Evolutionary conservation across 2,113 vertebrate genomes (phyloP).

Genomic region (Sturnira hondurensis): DNA sequence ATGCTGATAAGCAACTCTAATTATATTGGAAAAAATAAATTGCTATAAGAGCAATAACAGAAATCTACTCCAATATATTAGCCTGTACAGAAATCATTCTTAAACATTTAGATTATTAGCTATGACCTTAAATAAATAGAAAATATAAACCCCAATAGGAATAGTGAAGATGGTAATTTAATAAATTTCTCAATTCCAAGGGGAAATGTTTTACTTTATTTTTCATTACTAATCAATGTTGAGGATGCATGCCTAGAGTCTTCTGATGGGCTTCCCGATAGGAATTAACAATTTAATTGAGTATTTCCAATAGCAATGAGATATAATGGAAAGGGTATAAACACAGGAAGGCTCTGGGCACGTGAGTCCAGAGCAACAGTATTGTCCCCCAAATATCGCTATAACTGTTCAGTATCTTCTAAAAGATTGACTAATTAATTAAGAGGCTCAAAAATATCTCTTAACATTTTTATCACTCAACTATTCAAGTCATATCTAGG

Average conservation of each 20-base stretch:
- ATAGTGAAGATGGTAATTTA: background rate
- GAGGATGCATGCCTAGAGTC: background rate
- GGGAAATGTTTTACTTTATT: background rate
- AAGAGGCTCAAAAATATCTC: background rate
- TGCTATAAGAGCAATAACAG: background rate
- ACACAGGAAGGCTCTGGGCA: background rate
- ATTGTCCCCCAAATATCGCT: background rate
- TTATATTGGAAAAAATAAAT: slow-evolving; percentile 10
- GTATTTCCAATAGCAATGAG: background rate
- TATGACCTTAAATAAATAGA: background rate
- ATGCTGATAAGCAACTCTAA: slow-evolving; percentile 4
- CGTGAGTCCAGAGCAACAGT: background rate
- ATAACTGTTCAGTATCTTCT: background rate
- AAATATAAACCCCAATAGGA: background rate
- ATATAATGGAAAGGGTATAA: background rate
- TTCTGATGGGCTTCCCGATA: background rate
- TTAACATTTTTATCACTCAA: background rate
- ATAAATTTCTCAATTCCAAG: background rate
- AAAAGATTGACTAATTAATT: background rate
- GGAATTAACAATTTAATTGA: background rate
- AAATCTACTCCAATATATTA: background rate
- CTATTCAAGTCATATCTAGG: background rate
- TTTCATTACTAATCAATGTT: background rate
- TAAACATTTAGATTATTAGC: background rate
- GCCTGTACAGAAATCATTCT: background rate